These are phyloP conservation scores for Etia nguti DNA, from an alignment of 2,113 vertebrate species.

Conservation along the genomic window DNA sequence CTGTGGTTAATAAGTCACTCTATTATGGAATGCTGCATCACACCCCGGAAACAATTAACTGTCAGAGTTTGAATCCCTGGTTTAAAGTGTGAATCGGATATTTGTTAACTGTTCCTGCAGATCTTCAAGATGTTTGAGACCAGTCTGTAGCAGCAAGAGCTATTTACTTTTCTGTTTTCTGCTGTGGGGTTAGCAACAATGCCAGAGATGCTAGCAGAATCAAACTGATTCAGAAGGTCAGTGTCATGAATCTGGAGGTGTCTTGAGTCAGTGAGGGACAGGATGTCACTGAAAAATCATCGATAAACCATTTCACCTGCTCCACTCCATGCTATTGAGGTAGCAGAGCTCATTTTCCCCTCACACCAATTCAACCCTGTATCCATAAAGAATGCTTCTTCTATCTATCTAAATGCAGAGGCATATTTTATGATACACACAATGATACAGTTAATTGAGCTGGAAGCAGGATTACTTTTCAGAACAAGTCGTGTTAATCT, in stretches of 20 bases:
- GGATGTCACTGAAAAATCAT: neutral
- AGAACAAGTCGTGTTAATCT: neutral
- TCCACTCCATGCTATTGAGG: neutral
- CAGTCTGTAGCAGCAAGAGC: neutral
- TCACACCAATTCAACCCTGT: neutral
- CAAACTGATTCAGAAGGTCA: neutral
- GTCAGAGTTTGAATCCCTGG: neutral
- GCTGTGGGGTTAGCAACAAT: neutral
- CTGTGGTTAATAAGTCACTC: neutral
- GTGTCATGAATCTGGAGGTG: neutral
- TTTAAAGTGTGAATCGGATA: neutral
- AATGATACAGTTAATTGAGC: neutral
- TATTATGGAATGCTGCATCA: neutral
- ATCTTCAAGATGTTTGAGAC: neutral
- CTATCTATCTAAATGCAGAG: neutral
- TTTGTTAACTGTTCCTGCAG: neutral
- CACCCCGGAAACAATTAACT: neutral
- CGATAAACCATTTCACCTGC: neutral
- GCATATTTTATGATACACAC: neutral
- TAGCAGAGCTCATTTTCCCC: neutral
- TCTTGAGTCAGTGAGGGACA: neutral
- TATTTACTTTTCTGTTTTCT: neutral
- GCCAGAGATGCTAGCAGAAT: neutral
- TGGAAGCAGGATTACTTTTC: neutral
- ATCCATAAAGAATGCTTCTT: neutral